Evolutionary conservation across 1,140 invertebrate genomes (phyloP), one percentile per base, ranked within the genome.

Genomic region (Riptortus pedestris): DNA sequence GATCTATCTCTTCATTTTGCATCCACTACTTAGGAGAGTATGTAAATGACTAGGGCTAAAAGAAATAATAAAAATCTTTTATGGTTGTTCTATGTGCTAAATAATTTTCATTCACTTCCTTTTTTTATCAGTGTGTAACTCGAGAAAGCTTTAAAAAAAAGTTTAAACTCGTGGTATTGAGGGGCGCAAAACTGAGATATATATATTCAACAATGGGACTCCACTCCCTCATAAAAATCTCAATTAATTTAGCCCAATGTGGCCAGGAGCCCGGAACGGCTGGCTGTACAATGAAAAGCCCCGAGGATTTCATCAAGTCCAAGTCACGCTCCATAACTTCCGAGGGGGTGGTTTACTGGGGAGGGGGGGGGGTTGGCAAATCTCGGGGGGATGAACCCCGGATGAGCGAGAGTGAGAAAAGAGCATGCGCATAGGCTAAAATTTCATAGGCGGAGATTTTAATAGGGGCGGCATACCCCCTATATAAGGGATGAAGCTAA

Each of bases 401-500:
- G 31, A 38, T 5, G 31, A 14, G 5, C 5, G 31, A 38, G 31
- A 14, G 31, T 38, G 5, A 14, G 31, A 38, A 38, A 7, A 38
- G 51, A 18, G 51, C 51, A 55, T 4, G 51, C 51, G 51, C 51
- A 22, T 24, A 55, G 24, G 20, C 24, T 14, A 55, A 55, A 24
- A 24, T 24, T 26, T 24, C 22, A 55, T 55, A 22, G 5, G 22
- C 51, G 16, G 18, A 24, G 51, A 22, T 55, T 55, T 55, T 55
- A 55, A 55, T 55, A 55, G 51, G 51, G 24, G 51, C 24, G 51
- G 24, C 18, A 16, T 14, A 7, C 22, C 2, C 20, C 31, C 31
- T 38, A 38, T 38, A 38, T 7, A 55, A 55, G 51, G 51, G 51
- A 18, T 22, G 51, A 55, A 55, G 51, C 51, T 55, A 55, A 14